Percentiles rank a stretch among this genome's conserved stretches.
Evolutionary conservation across 2,888 invertebrate genomes (phyloP).

Genomic region (Dermolepida albohirtum): DNA sequence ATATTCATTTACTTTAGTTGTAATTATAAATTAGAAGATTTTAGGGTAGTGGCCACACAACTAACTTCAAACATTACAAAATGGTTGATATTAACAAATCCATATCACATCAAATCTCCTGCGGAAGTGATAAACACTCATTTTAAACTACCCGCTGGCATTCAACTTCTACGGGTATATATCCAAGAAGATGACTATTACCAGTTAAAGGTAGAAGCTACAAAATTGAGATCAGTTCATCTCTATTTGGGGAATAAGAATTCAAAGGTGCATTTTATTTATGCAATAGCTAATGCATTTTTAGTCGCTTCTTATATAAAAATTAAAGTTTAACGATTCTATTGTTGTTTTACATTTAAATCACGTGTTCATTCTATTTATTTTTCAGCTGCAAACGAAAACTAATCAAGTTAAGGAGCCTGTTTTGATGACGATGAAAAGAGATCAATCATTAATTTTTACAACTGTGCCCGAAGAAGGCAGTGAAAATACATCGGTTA

Average conservation of each 20-base stretch:
- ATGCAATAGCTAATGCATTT: no score
- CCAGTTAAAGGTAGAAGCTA: constrained; percentile 66
- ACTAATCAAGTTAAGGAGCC: constrained; percentile 62
- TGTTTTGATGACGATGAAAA: constrained; percentile 74
- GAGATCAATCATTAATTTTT: constrained; percentile 83
- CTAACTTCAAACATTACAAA: constrained; percentile 81
- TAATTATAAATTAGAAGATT: constrained; percentile 50
- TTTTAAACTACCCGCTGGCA: constrained; percentile 83
- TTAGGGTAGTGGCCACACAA: constrained; percentile 85
- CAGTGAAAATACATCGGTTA: constrained; percentile 53
- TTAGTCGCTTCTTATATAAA: no score
- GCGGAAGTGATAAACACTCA: constrained; percentile 76
- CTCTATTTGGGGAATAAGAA: constrained; percentile 55
- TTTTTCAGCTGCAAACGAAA: constrained; percentile 36
- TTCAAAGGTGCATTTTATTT: background rate
- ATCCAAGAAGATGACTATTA: constrained; percentile 74
- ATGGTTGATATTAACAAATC: constrained; percentile 83
- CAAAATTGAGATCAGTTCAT: constrained; percentile 63
- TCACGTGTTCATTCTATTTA: background rate
- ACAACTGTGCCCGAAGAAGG: constrained; percentile 87
- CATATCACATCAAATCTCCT: constrained; percentile 84
- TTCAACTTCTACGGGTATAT: constrained; percentile 83
- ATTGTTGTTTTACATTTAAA: no score
- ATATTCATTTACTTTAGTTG: constrained; percentile 2
- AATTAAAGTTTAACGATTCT: no score